Evolutionary conservation across 1,140 invertebrate genomes (phyloP), one percentile per base, ranked within the genome.

Genomic region (Samia ricini): DNA sequence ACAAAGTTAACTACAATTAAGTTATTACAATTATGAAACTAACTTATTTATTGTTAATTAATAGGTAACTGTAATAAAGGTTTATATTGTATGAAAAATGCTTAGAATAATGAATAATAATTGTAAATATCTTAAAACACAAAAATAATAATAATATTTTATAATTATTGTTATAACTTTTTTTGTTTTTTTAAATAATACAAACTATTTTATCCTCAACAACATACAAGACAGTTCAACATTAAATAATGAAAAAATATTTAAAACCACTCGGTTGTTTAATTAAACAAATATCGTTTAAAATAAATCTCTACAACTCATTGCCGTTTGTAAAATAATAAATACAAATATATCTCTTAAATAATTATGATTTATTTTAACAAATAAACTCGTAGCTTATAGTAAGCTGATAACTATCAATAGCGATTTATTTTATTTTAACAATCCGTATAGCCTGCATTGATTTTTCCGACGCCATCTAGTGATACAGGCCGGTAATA

Each of bases 401-500:
- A n/a, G n/a, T n/a, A n/a, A n/a, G n/a, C 4, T 15, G 33, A 29
- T 29, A 29, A 29, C 26, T 29, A 10, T n/a, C 26, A 29, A 29
- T 29, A 0, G 10, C 10, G 10, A 8, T 5, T 29, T 29, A 29
- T 29, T 29, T 29, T 29, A 29, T 29, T 56, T 79, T 83, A 88
- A 72, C 76, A 95, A 83, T 95, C 94, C 50, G 94, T 93, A 77
- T 93, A 95, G 89, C 76, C 36, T 77, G 64, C 4, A 65, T 68
- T 21, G 18, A 57, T 29, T 52, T 81, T 81, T 2, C 88, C 86
- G 75, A 77, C 80, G 75, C 83, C 87, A 72, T 93, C 91, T 81
- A 95, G 95, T 36, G 93, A 92, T 21, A 95, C 92, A 0, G 95
- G 95, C 64, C 93, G 91, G 84, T 95, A 95, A 63, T 93, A 92